Evolutionary conservation across 1,140 invertebrate genomes (phyloP).

Genomic region (Ceratina japonica): DNA sequence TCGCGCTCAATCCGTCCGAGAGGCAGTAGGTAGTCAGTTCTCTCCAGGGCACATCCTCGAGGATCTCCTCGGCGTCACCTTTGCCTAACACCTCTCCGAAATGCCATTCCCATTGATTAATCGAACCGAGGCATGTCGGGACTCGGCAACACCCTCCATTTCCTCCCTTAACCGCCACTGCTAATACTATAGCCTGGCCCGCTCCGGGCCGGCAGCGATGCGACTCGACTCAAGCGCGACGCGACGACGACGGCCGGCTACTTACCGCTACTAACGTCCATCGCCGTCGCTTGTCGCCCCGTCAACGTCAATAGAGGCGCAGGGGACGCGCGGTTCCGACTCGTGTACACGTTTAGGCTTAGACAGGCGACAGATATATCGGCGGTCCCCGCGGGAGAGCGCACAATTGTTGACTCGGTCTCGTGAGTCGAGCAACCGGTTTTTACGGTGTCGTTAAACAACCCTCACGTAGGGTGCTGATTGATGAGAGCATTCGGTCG

Average conservation of each 20-base stretch:
- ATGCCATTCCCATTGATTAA: constrained; percentile 76
- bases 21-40: constrained; percentile 57
- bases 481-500: not conserved
- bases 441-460: constrained; percentile 14
- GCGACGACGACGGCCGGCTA: constrained; percentile 48
- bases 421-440: not conserved
- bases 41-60: constrained; percentile 50
- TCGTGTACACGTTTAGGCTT: constrained; percentile 50
- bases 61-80: constrained; percentile 65
- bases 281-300: constrained; percentile 54
- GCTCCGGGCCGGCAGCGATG: not conserved
- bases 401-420: not conserved
- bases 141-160: constrained; percentile 75
- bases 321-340: constrained; percentile 53
- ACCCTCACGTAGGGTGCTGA: not conserved
- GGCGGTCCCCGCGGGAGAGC: constrained; percentile 45
- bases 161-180: constrained; percentile 70
- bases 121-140: constrained; percentile 74
- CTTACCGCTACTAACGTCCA: constrained; percentile 35
- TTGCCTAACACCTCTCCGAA: constrained; percentile 67
- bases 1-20: constrained; percentile 57
- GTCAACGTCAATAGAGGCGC: constrained; percentile 57
- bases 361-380: constrained; percentile 66
- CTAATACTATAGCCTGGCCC: constrained; percentile 52
- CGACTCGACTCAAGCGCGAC: too few relatives aligned